Percentiles rank a stretch among this genome's conserved stretches.
These are phyloP conservation scores for Petrophora chlorosata DNA, from an alignment of 2,888 invertebrate species.

Conservation along the genomic window DNA sequence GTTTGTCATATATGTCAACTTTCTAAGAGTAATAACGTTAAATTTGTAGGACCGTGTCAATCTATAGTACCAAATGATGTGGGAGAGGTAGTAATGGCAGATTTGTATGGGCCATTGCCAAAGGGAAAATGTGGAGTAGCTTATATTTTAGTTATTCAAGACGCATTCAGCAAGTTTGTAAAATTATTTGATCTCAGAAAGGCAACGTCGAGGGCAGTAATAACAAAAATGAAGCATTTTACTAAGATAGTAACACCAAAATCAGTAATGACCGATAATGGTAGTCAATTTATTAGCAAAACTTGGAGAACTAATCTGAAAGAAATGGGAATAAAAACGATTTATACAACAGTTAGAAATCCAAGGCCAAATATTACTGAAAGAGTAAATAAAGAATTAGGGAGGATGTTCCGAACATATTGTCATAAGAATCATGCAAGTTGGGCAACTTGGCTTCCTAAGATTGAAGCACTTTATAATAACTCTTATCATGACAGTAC, in stretches of 20 bases:
- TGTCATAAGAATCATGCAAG: conserved; percentile 27
- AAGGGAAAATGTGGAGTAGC: conserved; percentile 22
- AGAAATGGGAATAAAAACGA: conserved; percentile 6
- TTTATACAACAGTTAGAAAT: conserved; percentile 33
- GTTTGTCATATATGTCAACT: conserved; percentile 15
- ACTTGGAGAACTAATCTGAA: conserved; percentile 11
- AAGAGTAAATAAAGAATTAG: conserved; percentile 34
- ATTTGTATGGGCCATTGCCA: conserved; percentile 32
- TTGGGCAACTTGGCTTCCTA: conserved; percentile 25
- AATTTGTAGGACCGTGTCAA: conserved; percentile 17
- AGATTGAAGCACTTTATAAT: conserved; percentile 32
- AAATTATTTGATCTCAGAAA: conserved; percentile 12
- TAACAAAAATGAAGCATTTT: conserved; percentile 19
- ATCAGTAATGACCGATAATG: conserved; percentile 30
- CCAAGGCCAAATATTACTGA: conserved; percentile 34
- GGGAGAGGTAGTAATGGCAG: conserved; percentile 35
- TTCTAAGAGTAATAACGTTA: conserved; percentile 21
- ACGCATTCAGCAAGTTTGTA: conserved; percentile 32
- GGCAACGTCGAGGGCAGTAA: conserved; percentile 10
- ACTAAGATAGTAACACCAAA: too few relatives aligned
- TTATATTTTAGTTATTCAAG: conserved; percentile 32
- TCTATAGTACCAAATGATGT: conserved; percentile 23
- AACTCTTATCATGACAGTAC: conserved; percentile 31
- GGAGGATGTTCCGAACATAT: conserved; percentile 32
- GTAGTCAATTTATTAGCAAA: conserved; percentile 23